These are phyloP conservation scores for Zhuqinia jingwanae DNA, from an alignment of 2,888 invertebrate species.

Conservation along the genomic window DNA sequence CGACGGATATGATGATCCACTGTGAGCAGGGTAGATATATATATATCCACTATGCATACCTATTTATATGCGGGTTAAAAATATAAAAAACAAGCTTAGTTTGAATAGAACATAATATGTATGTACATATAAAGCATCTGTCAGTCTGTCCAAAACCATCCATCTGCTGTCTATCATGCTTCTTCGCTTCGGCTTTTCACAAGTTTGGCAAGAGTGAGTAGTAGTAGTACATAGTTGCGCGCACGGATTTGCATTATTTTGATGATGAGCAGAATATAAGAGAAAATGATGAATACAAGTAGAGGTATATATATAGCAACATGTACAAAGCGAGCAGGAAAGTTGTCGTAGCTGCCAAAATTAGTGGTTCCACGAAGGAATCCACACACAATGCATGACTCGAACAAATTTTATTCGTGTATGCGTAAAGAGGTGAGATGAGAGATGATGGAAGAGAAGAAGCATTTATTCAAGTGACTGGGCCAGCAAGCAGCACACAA, in stretches of 20 bases:
- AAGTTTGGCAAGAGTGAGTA: neutral
- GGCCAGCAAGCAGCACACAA: constrained; percentile 44
- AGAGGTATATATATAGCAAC: neutral
- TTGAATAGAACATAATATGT: too few relatives aligned
- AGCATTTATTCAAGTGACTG: constrained; percentile 55
- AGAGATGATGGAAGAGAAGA: constrained; percentile 31
- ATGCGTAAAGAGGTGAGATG: constrained; percentile 32
- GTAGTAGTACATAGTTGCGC: neutral
- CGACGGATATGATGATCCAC: neutral
- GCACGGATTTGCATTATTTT: neutral
- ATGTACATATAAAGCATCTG: constrained; percentile 52
- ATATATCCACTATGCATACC: too few relatives aligned
- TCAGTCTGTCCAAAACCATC: constrained; percentile 39
- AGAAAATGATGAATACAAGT: neutral
- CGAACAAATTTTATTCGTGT: constrained; percentile 5
- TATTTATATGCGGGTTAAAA: constrained; percentile 52
- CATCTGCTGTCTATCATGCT: constrained; percentile 48
- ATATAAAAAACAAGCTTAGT: constrained; percentile 8
- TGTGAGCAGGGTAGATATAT: neutral
- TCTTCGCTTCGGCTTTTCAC: neutral
- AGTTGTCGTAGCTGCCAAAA: neutral
- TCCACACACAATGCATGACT: constrained; percentile 38
- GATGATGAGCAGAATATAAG: neutral
- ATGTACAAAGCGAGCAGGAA: neutral
- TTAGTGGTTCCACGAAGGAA: constrained; percentile 48